phyloP scores from a whole-genome alignment of 1,140 invertebrate genomes.

The Heterodera carotae region DNA sequence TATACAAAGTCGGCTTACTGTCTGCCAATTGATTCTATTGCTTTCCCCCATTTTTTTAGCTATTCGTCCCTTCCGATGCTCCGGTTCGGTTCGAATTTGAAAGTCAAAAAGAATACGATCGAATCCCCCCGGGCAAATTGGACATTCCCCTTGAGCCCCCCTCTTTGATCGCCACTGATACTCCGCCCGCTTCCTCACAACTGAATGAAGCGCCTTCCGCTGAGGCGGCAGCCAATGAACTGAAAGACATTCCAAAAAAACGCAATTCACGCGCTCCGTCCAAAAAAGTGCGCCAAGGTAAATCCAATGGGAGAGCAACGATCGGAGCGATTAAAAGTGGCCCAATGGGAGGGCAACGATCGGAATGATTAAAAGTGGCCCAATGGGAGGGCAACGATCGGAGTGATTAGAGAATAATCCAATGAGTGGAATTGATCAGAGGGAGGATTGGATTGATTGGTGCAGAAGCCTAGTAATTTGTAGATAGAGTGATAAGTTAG shows the following conservation, averaged over 20 bases:
- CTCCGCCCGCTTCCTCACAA: conserved; percentile 16
- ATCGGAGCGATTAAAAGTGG: too few relatives aligned
- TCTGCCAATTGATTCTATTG: background rate
- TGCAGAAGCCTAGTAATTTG: too few relatives aligned
- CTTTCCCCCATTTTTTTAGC: conserved; percentile 12
- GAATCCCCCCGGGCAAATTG: conserved; percentile 47
- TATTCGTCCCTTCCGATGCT: conserved; percentile 63
- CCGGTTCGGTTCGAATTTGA: conserved; percentile 61
- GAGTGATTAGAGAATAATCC: too few relatives aligned
- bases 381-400: too few relatives aligned
- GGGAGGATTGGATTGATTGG: too few relatives aligned
- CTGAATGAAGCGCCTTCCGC: conserved; percentile 14
- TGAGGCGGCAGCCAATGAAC: conserved; percentile 23
- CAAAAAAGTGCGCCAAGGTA: conserved; percentile 18
- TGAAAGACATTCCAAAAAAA: conserved; percentile 27
- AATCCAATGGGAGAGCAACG: too few relatives aligned
- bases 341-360: too few relatives aligned
- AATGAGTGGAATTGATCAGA: too few relatives aligned
- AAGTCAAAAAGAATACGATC: conserved; percentile 43
- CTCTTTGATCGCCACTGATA: conserved; percentile 26
- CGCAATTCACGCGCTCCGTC: conserved; percentile 7
- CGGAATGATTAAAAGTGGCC: too few relatives aligned
- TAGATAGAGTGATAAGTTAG: too few relatives aligned
- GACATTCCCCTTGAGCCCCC: conserved; percentile 30
- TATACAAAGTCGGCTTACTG: conserved; percentile 50